Base-by-base conservation (phyloP, 2,888 invertebrate genomes). In the Hetaerina titia region DNA sequence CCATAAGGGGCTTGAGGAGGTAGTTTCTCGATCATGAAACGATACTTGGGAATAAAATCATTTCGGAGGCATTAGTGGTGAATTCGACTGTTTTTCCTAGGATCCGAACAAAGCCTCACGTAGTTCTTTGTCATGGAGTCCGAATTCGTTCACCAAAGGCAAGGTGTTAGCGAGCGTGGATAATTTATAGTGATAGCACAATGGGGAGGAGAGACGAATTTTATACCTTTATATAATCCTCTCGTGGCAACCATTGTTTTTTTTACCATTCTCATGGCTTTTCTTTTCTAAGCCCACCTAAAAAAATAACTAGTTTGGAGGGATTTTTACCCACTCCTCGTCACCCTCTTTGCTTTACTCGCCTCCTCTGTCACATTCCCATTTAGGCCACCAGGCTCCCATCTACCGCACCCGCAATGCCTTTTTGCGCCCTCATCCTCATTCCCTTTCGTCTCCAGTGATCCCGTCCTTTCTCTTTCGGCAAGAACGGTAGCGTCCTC, bases 151-250 rank as follows among this genome's bases (percentile, higher is more conserved):
- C 69, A 69, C n/a, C n/a, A 69, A 69, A 69, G 22, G 69, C 22
- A 8, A n/a, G 8, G 69, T 69, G 69, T n/a, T n/a, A n/a, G 69
- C 69, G 69, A 69, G n/a, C 69, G 69, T n/a, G 69, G n/a, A 69
- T 69, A 69, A 69, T 69, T 69, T 69, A 69, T 69, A 8, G 69
- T n/a, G n/a, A 69, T 69, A 69, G 69, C n/a, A 69, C n/a, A 69
- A 69, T 69, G n/a, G 69, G 69, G n/a, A 63, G 19, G 15, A 63
- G 63, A 63, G 63, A 63, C 63, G 69, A 69, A 69, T n/a, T 8
- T 13, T 63, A 15, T 13, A 19, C 17, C n/a, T 69, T n/a, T 22
- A n/a, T n/a, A n/a, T 11, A n/a, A 69, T n/a, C 45, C 45, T 45
- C 45, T 45, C 45, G 45, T 45, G 45, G 45, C 45, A 45, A 45